Base-by-base conservation (phyloP, 2,113 vertebrate genomes). In the Leptosomus discolor region DNA sequence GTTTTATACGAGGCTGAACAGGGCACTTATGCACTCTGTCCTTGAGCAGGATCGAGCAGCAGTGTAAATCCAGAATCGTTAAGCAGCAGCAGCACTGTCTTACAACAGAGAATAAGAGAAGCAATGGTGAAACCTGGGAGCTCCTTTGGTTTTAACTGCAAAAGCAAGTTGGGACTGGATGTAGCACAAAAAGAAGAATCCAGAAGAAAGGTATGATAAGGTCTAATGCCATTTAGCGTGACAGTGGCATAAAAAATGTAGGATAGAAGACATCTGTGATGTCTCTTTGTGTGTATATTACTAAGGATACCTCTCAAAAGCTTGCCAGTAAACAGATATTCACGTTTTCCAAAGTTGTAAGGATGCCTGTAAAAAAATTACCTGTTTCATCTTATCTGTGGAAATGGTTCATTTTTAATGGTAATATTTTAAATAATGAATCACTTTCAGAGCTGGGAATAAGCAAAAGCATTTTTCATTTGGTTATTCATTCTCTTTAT, bases 401-500 rank as follows among this genome's bases (percentile, higher is more conserved):
- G 51, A 92, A 92, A 91, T 50, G 16, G 71, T 92, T 95, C 45
- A 92, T 96, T 91, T 96, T 95, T 92, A 95, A 97, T 90, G 73
- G 57, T 69, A 96, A 41, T 89, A 70, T 92, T 94, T 91, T 94
- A 92, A 97, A 95, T 88, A 95, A 97, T 91, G 8, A 95, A 82
- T 91, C 37, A 45, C 29, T 75, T 92, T 87, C 74, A 89, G 65
- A 75, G 27, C 11, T 90, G 67, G 51, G 37, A 88, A 81, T 90
- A 95, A 93, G 82, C 34, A 94, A 85, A 90, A 60, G 17, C 58
- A 88, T 93, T 95, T 96, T 92, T 39, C 23, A 78, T 73, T 69
- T 68, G 50, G 79, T 94, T 97, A 90, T 91, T 94, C 78, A 95
- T 84, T 48, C 51, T 90, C 68, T 92, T 89, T 83, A 79, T 96